phyloP scores from a whole-genome alignment of 2,888 invertebrate genomes.

The Pandemis cinnamomeana region DNA sequence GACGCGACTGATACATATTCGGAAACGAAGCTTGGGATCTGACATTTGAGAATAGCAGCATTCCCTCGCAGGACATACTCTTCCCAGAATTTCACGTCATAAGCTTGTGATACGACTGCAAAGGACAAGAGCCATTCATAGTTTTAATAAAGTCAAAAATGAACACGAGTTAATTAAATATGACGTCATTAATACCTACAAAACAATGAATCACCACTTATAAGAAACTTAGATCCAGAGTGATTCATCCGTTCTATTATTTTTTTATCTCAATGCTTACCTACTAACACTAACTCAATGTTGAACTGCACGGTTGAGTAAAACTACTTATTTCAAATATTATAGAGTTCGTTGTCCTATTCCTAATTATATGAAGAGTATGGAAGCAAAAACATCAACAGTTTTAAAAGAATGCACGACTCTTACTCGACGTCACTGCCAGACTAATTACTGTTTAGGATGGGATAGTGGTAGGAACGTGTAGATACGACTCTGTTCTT shows the following conservation, averaged over 20 bases:
- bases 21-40: conserved; percentile 96
- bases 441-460: conserved; percentile 9
- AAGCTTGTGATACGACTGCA: conserved; percentile 95
- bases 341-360: background rate
- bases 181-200: conserved; percentile 4
- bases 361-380: conserved; percentile 12
- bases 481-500: conserved; percentile 26
- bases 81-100: conserved; percentile 96
- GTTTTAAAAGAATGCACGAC: conserved; percentile 8
- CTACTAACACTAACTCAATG: background rate
- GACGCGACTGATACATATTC: conserved; percentile 94
- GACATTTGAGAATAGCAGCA: conserved; percentile 95
- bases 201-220: conserved; percentile 22
- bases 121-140: conserved; percentile 53
- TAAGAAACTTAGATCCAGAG: conserved; percentile 18
- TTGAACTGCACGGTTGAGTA: background rate
- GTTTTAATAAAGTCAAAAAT: conserved; percentile 5
- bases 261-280: conserved; percentile 8
- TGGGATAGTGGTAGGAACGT: conserved; percentile 37
- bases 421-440: background rate
- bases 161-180: background rate
- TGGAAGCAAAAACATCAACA: conserved; percentile 5
- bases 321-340: background rate
- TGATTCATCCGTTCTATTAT: conserved; percentile 17
- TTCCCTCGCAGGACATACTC: conserved; percentile 96